phyloP scores from a whole-genome alignment of 1,140 invertebrate genomes.

The Trypoxylus dichotomus region DNA sequence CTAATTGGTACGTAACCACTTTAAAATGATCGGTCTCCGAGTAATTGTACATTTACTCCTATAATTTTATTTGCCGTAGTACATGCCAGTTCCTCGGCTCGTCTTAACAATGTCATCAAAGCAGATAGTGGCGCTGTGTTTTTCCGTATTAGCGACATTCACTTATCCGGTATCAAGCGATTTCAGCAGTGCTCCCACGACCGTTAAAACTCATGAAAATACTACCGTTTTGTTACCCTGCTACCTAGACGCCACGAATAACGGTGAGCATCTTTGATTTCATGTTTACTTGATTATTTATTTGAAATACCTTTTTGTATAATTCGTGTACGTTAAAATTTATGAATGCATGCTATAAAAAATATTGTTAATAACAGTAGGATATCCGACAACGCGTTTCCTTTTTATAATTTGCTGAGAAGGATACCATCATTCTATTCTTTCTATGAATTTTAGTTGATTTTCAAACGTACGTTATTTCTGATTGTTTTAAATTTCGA shows the following conservation, averaged over 20 bases:
- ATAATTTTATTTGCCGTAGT: conserved; percentile 21
- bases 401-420: no score
- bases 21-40: conserved; percentile 19
- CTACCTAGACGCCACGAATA: conserved; percentile 62
- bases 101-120: conserved; percentile 12
- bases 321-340: no score
- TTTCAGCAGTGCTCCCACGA: conserved; percentile 66
- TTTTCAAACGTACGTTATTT: no score
- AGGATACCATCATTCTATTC: no score
- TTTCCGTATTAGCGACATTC: conserved; percentile 1
- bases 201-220: conserved; percentile 73
- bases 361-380: no score
- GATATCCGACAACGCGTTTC: no score
- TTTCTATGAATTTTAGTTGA: no score
- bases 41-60: conserved; percentile 18
- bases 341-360: no score
- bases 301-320: neutral
- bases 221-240: conserved; percentile 75
- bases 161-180: conserved; percentile 27
- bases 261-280: conserved; percentile 44
- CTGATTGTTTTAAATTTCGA: no score
- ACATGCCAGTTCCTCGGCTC: neutral
- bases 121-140: conserved; percentile 3
- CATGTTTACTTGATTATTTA: neutral
- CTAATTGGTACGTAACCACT: conserved; percentile 21